phyloP scores from a whole-genome alignment of 2,113 vertebrate species.

The Galemys pyrenaicus region DNA sequence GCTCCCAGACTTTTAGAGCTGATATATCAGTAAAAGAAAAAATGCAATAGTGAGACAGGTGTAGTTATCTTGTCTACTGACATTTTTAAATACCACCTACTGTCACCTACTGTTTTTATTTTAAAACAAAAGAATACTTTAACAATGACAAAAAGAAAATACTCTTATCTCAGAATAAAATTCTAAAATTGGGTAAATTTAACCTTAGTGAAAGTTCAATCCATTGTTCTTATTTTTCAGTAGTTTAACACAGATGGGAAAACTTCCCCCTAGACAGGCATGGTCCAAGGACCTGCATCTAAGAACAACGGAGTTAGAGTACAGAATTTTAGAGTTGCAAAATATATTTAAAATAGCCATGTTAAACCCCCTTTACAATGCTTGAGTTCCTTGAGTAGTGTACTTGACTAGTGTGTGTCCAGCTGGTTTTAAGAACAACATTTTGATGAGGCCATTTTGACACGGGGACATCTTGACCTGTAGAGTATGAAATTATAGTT shows the following conservation, averaged over 20 bases:
- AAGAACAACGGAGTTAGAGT: neutral
- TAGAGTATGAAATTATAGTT: neutral
- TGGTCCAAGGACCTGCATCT: neutral
- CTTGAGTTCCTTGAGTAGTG: neutral
- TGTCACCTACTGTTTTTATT: neutral
- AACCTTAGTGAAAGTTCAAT: neutral
- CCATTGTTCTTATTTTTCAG: constrained; percentile 12
- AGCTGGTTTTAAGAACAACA: neutral
- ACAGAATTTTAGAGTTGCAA: constrained; percentile 38
- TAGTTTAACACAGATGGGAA: neutral
- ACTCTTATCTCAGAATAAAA: constrained; percentile 40
- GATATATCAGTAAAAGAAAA: neutral
- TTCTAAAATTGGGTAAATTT: neutral
- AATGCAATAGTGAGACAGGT: neutral
- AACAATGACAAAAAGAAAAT: constrained; percentile 17
- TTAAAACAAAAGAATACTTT: constrained; percentile 2
- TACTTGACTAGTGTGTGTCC: neutral
- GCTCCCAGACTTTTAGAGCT: neutral
- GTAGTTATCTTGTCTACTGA: neutral
- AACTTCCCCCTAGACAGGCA: neutral
- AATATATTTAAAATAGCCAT: constrained; percentile 2
- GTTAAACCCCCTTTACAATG: neutral
- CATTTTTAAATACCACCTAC: constrained; percentile 47
- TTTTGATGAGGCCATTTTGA: constrained; percentile 23
- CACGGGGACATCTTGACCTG: constrained; percentile 36